These are phyloP conservation scores for Drosophila fulvimacula DNA, from an alignment of 2,888 invertebrate species.

Conservation along the genomic window DNA sequence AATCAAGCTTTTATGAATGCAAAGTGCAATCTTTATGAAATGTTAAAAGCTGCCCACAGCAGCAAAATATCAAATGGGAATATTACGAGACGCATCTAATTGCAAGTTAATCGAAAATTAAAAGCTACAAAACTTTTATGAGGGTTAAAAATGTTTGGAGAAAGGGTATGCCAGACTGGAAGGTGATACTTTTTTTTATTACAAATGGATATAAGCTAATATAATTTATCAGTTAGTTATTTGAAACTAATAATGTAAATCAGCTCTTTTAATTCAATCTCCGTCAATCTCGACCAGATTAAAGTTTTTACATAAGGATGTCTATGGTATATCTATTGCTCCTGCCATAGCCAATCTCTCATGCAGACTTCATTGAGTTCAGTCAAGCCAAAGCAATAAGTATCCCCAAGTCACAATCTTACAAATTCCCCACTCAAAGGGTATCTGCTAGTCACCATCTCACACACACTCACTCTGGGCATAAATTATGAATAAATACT, in stretches of 20 bases:
- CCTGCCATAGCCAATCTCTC: not conserved
- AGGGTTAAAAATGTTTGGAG: too few relatives aligned
- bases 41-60: not conserved
- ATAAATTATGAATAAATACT: slow-evolving; percentile 50
- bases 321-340: not conserved
- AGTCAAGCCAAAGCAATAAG: not conserved
- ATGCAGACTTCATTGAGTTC: not conserved
- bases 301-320: not conserved
- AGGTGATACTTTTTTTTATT: not conserved
- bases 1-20: slow-evolving; percentile 28
- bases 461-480: not conserved
- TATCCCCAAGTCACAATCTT: slow-evolving; percentile 3
- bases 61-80: not conserved
- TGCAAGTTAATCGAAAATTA: slow-evolving; percentile 20
- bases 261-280: not conserved
- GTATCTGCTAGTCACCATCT: slow-evolving; percentile 12
- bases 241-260: too few relatives aligned
- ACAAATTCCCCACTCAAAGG: slow-evolving; percentile 3
- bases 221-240: too few relatives aligned
- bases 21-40: slow-evolving; percentile 20
- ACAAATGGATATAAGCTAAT: too few relatives aligned
- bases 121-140: not conserved
- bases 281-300: not conserved
- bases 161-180: not conserved
- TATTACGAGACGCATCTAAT: slow-evolving; percentile 1